Conservation (phyloP, 1,140 invertebrate genomes). For the Galendromus occidentalis region DNA sequence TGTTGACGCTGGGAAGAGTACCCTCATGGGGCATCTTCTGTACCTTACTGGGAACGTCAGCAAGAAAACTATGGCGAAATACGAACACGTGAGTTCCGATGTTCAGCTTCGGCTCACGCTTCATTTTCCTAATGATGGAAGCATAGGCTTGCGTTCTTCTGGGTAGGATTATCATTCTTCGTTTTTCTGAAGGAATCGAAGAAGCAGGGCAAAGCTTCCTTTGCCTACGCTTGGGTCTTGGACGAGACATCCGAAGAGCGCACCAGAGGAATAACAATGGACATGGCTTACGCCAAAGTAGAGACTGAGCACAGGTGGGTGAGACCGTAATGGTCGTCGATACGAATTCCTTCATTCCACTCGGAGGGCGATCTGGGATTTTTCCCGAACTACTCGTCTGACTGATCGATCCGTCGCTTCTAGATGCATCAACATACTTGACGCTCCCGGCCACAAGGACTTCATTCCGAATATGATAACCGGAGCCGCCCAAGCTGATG, state of each 20-base stretch:
- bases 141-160: too few relatives aligned
- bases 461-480: slow-evolving; percentile 99
- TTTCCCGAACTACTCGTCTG: too few relatives aligned
- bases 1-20: slow-evolving; percentile 98
- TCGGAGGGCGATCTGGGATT: too few relatives aligned
- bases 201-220: slow-evolving; percentile 92
- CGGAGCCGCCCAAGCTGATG: slow-evolving; percentile 89
- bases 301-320: slow-evolving; percentile 67
- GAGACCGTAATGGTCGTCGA: too few relatives aligned
- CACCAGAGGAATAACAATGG: slow-evolving; percentile 79
- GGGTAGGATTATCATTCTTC: too few relatives aligned
- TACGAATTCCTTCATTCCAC: too few relatives aligned
- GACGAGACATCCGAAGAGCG: slow-evolving; percentile 97
- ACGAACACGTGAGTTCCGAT: slow-evolving; percentile 39
- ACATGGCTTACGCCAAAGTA: slow-evolving; percentile 79
- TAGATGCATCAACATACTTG: slow-evolving; percentile 38
- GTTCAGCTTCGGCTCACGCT: too few relatives aligned
- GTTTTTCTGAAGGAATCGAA: slow-evolving; percentile 62
- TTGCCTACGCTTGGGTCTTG: slow-evolving; percentile 96
- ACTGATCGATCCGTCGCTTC: not conserved
- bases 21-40: slow-evolving; percentile 82
- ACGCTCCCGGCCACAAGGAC: slow-evolving; percentile 92
- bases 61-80: slow-evolving; percentile 80
- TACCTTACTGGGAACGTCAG: slow-evolving; percentile 63
- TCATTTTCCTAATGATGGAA: too few relatives aligned